Evolutionary conservation across 2,797 vertebrate species (phyloP).

Genomic region (Anableps anableps): DNA sequence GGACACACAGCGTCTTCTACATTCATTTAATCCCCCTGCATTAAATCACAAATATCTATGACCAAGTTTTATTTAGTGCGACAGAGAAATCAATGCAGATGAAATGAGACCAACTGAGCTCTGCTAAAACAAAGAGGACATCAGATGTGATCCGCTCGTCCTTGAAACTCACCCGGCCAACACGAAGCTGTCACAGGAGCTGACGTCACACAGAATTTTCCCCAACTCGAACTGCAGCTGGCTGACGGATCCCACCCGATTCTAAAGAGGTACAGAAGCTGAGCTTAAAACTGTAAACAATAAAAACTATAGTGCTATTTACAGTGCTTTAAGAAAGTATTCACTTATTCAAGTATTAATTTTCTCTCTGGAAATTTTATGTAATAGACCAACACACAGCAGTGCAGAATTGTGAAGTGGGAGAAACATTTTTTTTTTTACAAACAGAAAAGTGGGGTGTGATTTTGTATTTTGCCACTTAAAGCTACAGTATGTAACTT

Average conservation of each 20-base stretch:
- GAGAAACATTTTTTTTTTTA: background rate
- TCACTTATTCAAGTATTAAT: too few relatives aligned
- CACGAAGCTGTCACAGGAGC: conserved; percentile 87
- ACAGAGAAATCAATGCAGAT: background rate
- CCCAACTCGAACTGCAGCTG: conserved; percentile 92
- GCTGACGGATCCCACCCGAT: conserved; percentile 90
- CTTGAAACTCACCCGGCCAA: conserved; percentile 89
- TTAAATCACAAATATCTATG: conserved; percentile 19
- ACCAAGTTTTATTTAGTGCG: conserved; percentile 10
- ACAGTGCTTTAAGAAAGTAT: background rate
- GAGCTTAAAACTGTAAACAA: background rate
- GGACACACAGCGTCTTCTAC: background rate
- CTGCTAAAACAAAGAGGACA: background rate
- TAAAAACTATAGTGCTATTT: background rate
- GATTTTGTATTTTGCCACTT: background rate
- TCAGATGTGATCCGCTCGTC: background rate
- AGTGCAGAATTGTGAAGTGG: background rate
- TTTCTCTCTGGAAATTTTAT: background rate
- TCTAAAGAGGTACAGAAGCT: conserved; percentile 76
- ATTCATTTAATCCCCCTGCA: background rate
- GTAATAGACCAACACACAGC: background rate
- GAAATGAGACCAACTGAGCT: background rate
- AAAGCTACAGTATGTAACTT: too few relatives aligned
- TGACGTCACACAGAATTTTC: conserved; percentile 89
- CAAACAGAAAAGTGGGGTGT: background rate